phyloP scores from a whole-genome alignment of 2,797 vertebrate genomes.

The Cossypha heuglini region DNA sequence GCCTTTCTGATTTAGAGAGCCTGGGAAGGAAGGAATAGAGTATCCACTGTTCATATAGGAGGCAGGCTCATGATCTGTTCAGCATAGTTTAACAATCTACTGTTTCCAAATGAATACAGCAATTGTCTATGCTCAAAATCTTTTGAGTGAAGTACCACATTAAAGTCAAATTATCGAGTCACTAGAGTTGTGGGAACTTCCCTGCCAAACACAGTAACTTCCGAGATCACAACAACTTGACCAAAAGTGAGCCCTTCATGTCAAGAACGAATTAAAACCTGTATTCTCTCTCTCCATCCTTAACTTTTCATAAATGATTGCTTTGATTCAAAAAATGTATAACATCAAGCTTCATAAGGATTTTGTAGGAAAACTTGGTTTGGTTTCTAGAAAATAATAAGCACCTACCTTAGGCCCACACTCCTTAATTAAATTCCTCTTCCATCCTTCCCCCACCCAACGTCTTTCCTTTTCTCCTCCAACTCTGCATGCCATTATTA shows the following conservation, averaged over 20 bases:
- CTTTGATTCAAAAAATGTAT: background rate
- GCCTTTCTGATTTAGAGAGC: background rate
- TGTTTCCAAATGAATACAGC: background rate
- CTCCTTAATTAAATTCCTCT: background rate
- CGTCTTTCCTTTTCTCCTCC: background rate
- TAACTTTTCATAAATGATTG: background rate
- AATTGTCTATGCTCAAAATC: background rate
- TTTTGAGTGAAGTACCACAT: background rate
- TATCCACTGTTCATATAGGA: background rate
- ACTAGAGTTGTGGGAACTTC: background rate
- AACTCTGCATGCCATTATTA: background rate
- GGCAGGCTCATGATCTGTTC: background rate
- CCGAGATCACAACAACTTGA: background rate
- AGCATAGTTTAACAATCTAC: background rate
- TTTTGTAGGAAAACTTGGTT: background rate
- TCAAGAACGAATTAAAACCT: background rate
- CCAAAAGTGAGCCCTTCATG: background rate
- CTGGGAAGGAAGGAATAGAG: background rate
- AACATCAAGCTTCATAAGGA: background rate
- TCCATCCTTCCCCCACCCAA: background rate
- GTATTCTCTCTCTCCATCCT: background rate
- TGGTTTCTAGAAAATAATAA: background rate
- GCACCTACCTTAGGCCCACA: accelerated
- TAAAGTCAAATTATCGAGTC: background rate
- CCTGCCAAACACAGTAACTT: background rate